These are phyloP conservation scores for Zootermopsis nevadensis DNA, from an alignment of 2,888 invertebrate genomes.

Conservation along the genomic window DNA sequence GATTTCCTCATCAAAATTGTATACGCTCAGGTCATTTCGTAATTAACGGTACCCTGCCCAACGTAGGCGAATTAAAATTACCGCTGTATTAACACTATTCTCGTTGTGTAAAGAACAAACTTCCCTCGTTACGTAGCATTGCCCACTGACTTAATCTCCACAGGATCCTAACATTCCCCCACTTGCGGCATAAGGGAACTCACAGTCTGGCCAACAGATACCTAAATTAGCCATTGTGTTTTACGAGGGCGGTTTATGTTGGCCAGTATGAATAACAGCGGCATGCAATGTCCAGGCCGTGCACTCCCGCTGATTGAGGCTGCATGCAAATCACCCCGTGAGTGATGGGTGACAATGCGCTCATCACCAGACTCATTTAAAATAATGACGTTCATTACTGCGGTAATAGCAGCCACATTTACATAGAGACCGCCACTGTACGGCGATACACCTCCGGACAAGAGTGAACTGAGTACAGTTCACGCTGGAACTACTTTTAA, in stretches of 20 bases:
- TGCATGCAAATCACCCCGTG: slow-evolving; percentile 27
- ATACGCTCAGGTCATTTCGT: too few relatives aligned
- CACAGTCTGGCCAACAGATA: not conserved
- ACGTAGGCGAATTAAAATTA: too few relatives aligned
- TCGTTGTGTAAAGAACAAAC: too few relatives aligned
- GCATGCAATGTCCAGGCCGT: not conserved
- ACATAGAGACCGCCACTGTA: not conserved
- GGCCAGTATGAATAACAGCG: slow-evolving; percentile 12
- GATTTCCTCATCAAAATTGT: too few relatives aligned
- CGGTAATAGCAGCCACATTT: not conserved
- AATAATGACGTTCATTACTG: slow-evolving; percentile 44
- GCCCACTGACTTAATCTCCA: too few relatives aligned
- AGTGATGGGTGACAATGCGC: slow-evolving; percentile 40
- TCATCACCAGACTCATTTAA: slow-evolving; percentile 38
- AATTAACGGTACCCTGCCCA: too few relatives aligned
- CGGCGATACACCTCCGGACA: not conserved
- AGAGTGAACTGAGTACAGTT: not conserved
- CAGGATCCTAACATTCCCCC: too few relatives aligned
- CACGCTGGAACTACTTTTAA: too few relatives aligned
- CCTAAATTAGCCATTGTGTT: slow-evolving; percentile 6
- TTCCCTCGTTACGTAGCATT: too few relatives aligned
- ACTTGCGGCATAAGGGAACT: not conserved
- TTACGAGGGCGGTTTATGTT: slow-evolving; percentile 8
- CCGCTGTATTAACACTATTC: too few relatives aligned
- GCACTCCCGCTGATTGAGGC: slow-evolving; percentile 27